A percentile compares a stretch with the other conserved stretches of the same genome.
phyloP scores from a whole-genome alignment of 2,113 vertebrate genomes.

The Crotalus tigris region DNA sequence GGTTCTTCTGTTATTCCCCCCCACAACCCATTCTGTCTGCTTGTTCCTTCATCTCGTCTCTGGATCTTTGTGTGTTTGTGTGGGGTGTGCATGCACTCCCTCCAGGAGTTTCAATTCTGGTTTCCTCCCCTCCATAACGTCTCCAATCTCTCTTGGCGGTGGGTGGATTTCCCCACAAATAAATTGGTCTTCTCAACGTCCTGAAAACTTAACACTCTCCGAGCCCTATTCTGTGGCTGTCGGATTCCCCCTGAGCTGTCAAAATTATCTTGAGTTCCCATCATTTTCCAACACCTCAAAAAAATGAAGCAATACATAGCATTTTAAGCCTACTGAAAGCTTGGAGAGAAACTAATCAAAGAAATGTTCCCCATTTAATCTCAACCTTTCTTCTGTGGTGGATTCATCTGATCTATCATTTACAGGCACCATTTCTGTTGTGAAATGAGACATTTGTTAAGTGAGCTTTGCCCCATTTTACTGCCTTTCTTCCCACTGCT shows the following conservation, averaged over 20 bases:
- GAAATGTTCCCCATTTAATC: rapidly evolving
- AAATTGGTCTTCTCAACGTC: neutral
- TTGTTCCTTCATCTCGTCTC: neutral
- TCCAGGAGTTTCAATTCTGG: too few relatives aligned
- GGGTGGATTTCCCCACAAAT: neutral
- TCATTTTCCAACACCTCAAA: neutral
- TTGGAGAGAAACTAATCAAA: neutral
- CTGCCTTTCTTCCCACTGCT: too few relatives aligned
- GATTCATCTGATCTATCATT: neutral
- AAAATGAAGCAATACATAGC: rapidly evolving
- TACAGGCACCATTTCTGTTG: too few relatives aligned
- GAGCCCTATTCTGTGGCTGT: neutral
- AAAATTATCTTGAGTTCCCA: neutral
- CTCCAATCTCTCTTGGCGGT: neutral
- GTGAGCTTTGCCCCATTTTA: too few relatives aligned
- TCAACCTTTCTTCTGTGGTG: neutral
- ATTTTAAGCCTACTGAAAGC: rapidly evolving
- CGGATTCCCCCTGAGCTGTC: neutral
- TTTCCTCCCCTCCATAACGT: neutral
- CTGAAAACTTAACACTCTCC: neutral
- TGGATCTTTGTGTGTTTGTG: neutral
- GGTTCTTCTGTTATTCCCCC: neutral
- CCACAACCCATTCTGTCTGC: neutral
- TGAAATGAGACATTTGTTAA: too few relatives aligned
- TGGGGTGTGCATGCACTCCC: neutral